Base-by-base conservation (phyloP, 2,888 invertebrate genomes). In the Drosophila ustulata region DNA sequence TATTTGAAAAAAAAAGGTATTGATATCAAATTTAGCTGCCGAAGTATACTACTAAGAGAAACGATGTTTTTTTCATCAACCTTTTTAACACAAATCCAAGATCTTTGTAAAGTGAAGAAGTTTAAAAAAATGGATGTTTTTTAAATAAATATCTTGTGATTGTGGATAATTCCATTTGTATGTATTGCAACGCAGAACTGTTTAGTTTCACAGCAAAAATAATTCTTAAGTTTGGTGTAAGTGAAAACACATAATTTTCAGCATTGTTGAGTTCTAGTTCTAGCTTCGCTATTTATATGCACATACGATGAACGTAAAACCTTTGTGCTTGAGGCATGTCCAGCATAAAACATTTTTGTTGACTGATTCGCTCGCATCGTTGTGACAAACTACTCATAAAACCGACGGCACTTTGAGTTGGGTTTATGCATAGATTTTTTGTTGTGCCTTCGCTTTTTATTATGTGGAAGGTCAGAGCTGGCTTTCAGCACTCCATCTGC, bases 401-500 rank as follows among this genome's bases (percentile, higher is more conserved):
- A 41, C 7, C 13, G 13, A 18, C 18, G 13, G 39, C 39, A 41
- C 39, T 41, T 41, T 41, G 39, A 13, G 39, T 41, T 41, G 39
- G 39, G 39, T 23, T 45, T 23, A 45, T 45, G 25, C 25, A 25
- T 45, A 45, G 23, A 25, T 45, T 25, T 25, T 45, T 5, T 9
- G 3, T 25, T 4, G 18, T 11, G 4, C 11, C 25, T 41, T 18
- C 37, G 30, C 13, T 26, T 63, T 47, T 49, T 32, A 32, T 47
- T 37, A 37, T 37, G 11, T 11, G 11, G 37, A 37, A 37, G 37
- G 37, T 37, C 37, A 37, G n/a, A 11, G 18, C 18, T 28, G 47
- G 47, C 47, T 28, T 47, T 47, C 47, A 28, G 47, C 47, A 47
- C 26, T 47, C 28, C 47, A 47, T 47, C 47, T 47, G 23, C 30